Evolutionary conservation across 1,140 invertebrate genomes (phyloP), one percentile per base, ranked within the genome.

Genomic region (Neomicropteryx cornuta): DNA sequence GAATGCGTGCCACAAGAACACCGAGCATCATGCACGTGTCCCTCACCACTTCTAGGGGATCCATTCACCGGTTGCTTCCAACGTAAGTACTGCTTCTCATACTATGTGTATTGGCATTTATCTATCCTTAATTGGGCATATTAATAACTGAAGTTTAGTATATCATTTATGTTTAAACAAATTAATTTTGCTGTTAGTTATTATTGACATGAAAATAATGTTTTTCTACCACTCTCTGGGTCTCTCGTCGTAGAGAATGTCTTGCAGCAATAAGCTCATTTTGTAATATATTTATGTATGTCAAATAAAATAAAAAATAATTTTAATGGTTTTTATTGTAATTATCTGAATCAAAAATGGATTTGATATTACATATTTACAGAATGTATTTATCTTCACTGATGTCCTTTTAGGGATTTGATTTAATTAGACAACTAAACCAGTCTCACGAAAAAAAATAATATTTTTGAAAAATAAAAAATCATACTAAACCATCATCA

Each of bases 11-110:
- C 84, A 1, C 60, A 72, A 16, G 76, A 81, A 31, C 87, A 92
- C 55, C 75, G 76, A 43, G 82, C 85, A 5, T 58, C 75, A 3
- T 93, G 89, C 55, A 71, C 68, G 22, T 94, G 90, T 56, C 75
- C 84, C 18, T 53, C 72, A 2, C 81, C 79, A 21, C 72, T 82
- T 14, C 66, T 77, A 29, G 90, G 88, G 33, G 78, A 92, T 73
- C 83, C 87, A 13, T 81, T 80, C 47, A 67, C 81, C 29, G 83
- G 81, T 44, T 94, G 88, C 52, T 77, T 77, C 44, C 72, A 74
- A 60, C 73, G 79, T 79, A 61, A 51, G 34, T 43, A 27, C 19
- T 33, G 31, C 27, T 33, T 6, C 27, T 16, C 13, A 6, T 39
- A 14, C 34, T 28, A 27, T 8, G 19, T 10, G 11, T 24, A 22